Base-by-base conservation (phyloP, 2,797 vertebrate species). In the Botia kubotai region DNA sequence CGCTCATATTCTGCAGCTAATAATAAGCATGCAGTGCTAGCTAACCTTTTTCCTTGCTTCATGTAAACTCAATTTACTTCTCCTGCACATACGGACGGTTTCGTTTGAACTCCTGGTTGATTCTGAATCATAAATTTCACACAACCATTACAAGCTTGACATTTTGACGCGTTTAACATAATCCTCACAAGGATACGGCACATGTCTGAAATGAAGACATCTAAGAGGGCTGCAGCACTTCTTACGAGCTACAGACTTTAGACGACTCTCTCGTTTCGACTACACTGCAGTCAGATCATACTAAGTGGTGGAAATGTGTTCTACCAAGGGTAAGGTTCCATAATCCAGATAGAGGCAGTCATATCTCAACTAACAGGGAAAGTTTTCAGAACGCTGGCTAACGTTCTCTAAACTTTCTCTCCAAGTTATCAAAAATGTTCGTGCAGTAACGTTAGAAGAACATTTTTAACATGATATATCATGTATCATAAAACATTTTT, bases 81-180 rank as follows among this genome's bases (percentile, higher is more conserved):
- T 65, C 12, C 10, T 14, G 29, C 26, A 79, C 50, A 73, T 65
- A 33, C 60, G 33, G 21, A 68, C 26, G 23, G 36, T 60, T 66
- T 78, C 29, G 13, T 81, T 78, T 79, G 55, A 75, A 71, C 73
- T 60, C 23, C 65, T 65, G 65, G 71, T 19, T 66, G 60, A 84
- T 75, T 68, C 43, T 33, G 65, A 81, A 75, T 79, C 57, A 68
- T 80, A 80, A 50, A 83, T 86, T 79, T 63, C 70, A 80, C 36
- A 46, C 39, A 66, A 43, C 29, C 76, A 72, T 82, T 76, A 80
- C 62, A 83, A 76, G 57, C 75, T 57, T 83, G 73, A 74, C 69
- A 86, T 79, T 80, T 83, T 76, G 81, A 77, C 23, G 21, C 43
- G 46, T 83, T 79, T 79, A 83, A 75, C 62, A 55, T 82, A 87